Evolutionary conservation across 1,140 invertebrate genomes (phyloP).

Genomic region (Sweltsa coloradensis): DNA sequence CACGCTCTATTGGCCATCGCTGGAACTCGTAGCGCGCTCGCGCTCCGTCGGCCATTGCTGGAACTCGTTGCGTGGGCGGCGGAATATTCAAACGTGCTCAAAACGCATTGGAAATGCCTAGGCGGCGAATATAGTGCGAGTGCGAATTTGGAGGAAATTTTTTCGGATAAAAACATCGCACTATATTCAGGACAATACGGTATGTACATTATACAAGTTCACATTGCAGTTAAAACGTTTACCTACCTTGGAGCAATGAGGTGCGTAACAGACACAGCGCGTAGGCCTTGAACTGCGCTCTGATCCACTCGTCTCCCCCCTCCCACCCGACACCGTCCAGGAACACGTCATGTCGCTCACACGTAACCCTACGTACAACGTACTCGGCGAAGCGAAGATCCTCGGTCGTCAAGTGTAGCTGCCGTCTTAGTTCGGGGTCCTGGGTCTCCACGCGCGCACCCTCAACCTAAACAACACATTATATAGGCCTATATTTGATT

Average conservation of each 20-base stretch:
- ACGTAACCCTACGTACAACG: conserved; percentile 72
- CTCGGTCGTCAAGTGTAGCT: conserved; percentile 81
- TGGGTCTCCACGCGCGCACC: conserved; percentile 77
- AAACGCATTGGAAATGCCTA: too few relatives aligned
- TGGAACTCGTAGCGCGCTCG: too few relatives aligned
- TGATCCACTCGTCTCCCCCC: conserved; percentile 90
- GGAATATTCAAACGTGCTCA: too few relatives aligned
- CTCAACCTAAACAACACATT: conserved; percentile 47
- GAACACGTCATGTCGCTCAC: conserved; percentile 64
- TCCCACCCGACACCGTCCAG: conserved; percentile 74
- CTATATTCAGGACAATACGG: too few relatives aligned
- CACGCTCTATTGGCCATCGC: too few relatives aligned
- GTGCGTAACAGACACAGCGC: conserved; percentile 77
- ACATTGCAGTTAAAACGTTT: neutral
- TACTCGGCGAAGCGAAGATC: conserved; percentile 93
- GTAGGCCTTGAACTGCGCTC: conserved; percentile 89
- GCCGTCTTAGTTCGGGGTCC: conserved; percentile 69
- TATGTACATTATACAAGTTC: neutral
- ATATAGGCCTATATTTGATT: too few relatives aligned
- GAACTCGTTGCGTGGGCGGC: too few relatives aligned
- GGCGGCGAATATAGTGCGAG: too few relatives aligned
- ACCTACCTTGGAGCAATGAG: conserved; percentile 58
- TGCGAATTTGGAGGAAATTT: too few relatives aligned
- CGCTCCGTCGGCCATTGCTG: too few relatives aligned
- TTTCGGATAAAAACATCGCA: too few relatives aligned